Conservation (phyloP, 1,140 invertebrate genomes). For the Hylaeus anthracinus region DNA sequence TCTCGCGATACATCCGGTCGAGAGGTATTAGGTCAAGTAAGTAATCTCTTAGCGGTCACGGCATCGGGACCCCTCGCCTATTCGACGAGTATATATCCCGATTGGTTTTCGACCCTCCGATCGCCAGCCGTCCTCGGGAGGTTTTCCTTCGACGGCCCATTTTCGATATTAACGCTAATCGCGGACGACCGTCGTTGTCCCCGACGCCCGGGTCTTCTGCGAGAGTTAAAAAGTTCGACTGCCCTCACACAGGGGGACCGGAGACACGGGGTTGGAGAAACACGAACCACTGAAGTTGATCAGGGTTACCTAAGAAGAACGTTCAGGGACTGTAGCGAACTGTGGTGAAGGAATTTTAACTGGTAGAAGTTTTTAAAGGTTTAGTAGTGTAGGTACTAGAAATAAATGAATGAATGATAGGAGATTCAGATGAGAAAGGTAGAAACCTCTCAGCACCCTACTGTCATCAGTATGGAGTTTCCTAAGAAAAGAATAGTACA, state of each 20-base stretch:
- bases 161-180: constrained; percentile 72
- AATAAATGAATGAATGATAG: no score
- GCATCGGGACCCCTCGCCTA: constrained; percentile 40
- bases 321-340: no score
- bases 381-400: no score
- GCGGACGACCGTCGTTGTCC: constrained; percentile 23
- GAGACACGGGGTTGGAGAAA: no score
- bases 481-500: no score
- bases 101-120: constrained; percentile 71
- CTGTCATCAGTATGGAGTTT: no score
- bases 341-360: no score
- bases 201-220: background rate
- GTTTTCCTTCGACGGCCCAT: constrained; percentile 58
- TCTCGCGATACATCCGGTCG: constrained; percentile 47
- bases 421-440: no score
- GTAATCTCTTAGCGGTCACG: constrained; percentile 70
- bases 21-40: constrained; percentile 66
- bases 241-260: background rate
- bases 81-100: constrained; percentile 69
- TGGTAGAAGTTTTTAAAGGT: no score
- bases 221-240: background rate
- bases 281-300: no score
- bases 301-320: no score
- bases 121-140: constrained; percentile 48
- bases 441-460: no score